These are phyloP conservation scores for Pammene fasciana DNA, from an alignment of 2,888 invertebrate genomes.

Conservation along the genomic window DNA sequence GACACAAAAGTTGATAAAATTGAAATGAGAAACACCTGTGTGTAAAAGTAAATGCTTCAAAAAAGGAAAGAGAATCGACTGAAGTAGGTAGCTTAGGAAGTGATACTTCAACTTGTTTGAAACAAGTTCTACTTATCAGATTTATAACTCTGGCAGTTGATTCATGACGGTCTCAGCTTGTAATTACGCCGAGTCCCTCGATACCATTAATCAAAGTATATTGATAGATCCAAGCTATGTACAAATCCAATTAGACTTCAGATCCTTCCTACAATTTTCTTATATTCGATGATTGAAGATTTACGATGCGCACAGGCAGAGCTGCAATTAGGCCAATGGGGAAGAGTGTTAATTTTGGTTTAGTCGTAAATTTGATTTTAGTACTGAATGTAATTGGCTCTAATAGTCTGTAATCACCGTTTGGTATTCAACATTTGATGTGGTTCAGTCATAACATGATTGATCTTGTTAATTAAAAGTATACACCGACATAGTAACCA, in stretches of 20 bases:
- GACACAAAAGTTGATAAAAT: conserved; percentile 62
- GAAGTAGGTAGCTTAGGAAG: conserved; percentile 53
- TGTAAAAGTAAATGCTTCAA: conserved; percentile 39
- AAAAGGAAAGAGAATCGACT: conserved; percentile 38
- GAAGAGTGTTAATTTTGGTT: conserved; percentile 74
- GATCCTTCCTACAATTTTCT: conserved; percentile 76
- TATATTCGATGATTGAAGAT: conserved; percentile 65
- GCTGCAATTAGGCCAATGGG: conserved; percentile 69
- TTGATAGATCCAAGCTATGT: conserved; percentile 76
- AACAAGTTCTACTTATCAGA: conserved; percentile 76
- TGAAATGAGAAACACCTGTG: conserved; percentile 57
- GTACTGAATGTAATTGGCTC: conserved; percentile 61
- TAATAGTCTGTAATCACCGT: conserved; percentile 59
- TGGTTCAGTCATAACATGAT: conserved; percentile 54
- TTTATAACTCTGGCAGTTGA: conserved; percentile 77
- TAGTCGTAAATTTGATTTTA: conserved; percentile 72
- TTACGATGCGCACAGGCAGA: conserved; percentile 64
- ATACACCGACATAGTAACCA: conserved; percentile 12
- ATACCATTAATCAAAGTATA: conserved; percentile 80
- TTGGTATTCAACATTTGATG: conserved; percentile 62
- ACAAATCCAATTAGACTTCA: conserved; percentile 78
- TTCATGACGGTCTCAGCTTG: conserved; percentile 75
- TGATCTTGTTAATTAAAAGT: conserved; percentile 30
- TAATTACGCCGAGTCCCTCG: conserved; percentile 75
- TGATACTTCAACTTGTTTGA: conserved; percentile 57